Evolutionary conservation across 2,888 invertebrate genomes (phyloP).

Genomic region (Zele albiditarsus): DNA sequence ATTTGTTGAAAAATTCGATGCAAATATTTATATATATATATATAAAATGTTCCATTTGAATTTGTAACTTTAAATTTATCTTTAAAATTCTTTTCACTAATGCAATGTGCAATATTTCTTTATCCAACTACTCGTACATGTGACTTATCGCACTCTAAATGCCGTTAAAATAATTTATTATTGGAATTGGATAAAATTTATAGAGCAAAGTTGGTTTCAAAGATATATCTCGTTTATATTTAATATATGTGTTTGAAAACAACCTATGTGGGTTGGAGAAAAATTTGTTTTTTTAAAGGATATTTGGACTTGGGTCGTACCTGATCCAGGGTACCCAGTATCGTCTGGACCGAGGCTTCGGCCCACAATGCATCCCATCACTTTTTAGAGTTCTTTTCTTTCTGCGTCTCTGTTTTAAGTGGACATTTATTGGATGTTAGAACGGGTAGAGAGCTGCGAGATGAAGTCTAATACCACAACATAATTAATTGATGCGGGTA

Average conservation of each 20-base stretch:
- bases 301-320: slow-evolving; percentile 69
- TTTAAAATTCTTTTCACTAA: background rate
- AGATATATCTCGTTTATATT: background rate
- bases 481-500: slow-evolving; percentile 52
- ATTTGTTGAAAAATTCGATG: background rate
- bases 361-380: slow-evolving; percentile 71
- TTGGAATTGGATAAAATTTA: slow-evolving; percentile 3
- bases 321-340: slow-evolving; percentile 72
- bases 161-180: background rate
- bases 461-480: slow-evolving; percentile 66
- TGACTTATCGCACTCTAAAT: slow-evolving; percentile 20
- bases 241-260: slow-evolving; percentile 42
- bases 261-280: slow-evolving; percentile 61
- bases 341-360: slow-evolving; percentile 72
- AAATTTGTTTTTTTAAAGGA: slow-evolving; percentile 61
- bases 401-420: slow-evolving; percentile 71
- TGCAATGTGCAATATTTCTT: slow-evolving; percentile 7
- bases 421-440: slow-evolving; percentile 70
- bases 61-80: background rate
- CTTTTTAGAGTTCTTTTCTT: slow-evolving; percentile 68
- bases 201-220: background rate
- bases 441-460: slow-evolving; percentile 66
- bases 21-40: too few species aligned
- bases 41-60: background rate
- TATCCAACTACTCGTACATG: slow-evolving; percentile 1